Conservation (phyloP, 2,113 vertebrate genomes). For the Barbus barbus region DNA sequence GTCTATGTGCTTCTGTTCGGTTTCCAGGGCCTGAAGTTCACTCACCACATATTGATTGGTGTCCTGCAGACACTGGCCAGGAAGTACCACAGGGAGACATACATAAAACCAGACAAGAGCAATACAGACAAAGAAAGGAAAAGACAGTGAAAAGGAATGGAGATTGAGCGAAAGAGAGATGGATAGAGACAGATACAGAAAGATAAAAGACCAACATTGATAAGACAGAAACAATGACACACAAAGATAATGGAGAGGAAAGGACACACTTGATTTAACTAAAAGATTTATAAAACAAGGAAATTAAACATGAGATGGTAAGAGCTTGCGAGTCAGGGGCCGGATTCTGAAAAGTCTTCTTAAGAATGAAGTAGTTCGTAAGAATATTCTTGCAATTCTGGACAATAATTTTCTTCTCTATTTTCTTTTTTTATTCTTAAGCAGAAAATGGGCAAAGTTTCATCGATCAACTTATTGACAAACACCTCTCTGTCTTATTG, state of each 20-base stretch:
- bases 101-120: slow-evolving; percentile 26
- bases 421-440: too few relatives aligned
- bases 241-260: slow-evolving; percentile 4
- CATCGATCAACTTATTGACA: too few relatives aligned
- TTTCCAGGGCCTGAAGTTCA: slow-evolving; percentile 83
- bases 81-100: slow-evolving; percentile 36
- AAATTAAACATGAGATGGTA: slow-evolving; percentile 37
- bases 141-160: neutral
- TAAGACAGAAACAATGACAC: neutral
- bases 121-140: neutral
- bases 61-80: slow-evolving; percentile 82
- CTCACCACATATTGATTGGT: slow-evolving; percentile 88
- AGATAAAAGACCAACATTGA: neutral
- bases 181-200: neutral
- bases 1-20: slow-evolving; percentile 87
- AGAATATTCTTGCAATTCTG: neutral
- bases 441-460: too few relatives aligned
- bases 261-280: slow-evolving; percentile 23
- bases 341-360: neutral
- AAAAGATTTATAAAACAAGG: slow-evolving; percentile 54
- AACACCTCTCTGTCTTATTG: too few relatives aligned
- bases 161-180: slow-evolving; percentile 8
- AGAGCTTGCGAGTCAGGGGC: neutral
- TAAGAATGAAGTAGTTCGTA: neutral
- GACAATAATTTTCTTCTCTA: neutral